These are phyloP conservation scores for Malachius bipustulatus DNA, from an alignment of 2,888 invertebrate species.

Conservation along the genomic window DNA sequence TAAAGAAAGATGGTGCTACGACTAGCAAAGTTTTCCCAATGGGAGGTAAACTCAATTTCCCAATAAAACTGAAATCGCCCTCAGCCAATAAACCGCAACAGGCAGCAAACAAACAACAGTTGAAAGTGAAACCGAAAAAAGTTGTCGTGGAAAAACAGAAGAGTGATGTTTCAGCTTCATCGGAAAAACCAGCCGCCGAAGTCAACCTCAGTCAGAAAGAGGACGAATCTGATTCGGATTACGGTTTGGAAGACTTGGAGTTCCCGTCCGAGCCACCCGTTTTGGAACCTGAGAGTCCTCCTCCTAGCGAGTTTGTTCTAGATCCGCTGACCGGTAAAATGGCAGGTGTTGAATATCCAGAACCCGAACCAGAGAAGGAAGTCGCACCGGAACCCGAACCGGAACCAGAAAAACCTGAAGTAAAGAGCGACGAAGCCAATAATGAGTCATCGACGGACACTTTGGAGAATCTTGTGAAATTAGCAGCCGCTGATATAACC, in stretches of 20 bases:
- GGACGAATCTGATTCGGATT: constrained; percentile 36
- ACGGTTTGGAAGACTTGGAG: constrained; percentile 52
- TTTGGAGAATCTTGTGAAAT: constrained; percentile 32
- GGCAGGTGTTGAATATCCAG: constrained; percentile 20
- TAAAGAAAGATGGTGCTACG: constrained; percentile 30
- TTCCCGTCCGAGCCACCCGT: constrained; percentile 46
- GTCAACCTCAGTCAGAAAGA: constrained; percentile 10
- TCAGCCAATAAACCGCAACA: constrained; percentile 18
- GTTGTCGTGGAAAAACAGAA: constrained; percentile 4
- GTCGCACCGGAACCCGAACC: constrained; percentile 26
- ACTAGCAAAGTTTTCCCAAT: constrained; percentile 18
- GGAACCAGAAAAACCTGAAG: constrained; percentile 17
- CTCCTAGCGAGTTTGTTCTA: constrained; percentile 54
- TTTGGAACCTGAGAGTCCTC: constrained; percentile 49
- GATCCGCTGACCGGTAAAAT: constrained; percentile 54
- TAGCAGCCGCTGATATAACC: constrained; percentile 33
- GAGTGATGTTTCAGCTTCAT: constrained; percentile 7
- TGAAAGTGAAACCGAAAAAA: constrained; percentile 12
- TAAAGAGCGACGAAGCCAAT: constrained; percentile 13
- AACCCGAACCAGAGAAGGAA: constrained; percentile 18
- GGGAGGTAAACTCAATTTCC: constrained; percentile 7
- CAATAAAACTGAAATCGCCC: constrained; percentile 12
- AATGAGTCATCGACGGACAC: constrained; percentile 17
- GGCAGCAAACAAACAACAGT: constrained; percentile 16
- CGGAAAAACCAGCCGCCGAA: constrained; percentile 12